A percentile compares a stretch with the other conserved stretches of the same genome.
Conservation (phyloP, 2,113 vertebrate genomes). For the Galemys pyrenaicus region DNA sequence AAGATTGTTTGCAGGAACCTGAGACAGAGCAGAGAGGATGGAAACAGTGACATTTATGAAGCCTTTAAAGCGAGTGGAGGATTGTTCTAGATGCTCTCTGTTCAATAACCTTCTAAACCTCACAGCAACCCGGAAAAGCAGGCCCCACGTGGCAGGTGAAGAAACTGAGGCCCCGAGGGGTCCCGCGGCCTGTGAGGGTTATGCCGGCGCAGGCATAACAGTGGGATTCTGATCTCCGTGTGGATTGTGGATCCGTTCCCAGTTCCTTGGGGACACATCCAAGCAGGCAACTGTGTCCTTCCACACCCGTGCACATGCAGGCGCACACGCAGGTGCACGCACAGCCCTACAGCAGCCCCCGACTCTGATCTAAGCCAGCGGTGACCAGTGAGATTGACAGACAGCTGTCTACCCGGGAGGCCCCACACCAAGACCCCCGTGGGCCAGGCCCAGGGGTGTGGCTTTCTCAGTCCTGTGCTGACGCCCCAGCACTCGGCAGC, state of each 20-base stretch:
- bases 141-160: background rate
- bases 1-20: background rate
- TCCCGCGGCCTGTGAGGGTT: no score
- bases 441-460: no score
- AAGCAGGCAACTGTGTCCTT: no score
- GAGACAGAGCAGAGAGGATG: background rate
- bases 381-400: no score
- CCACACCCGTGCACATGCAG: no score
- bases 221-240: background rate
- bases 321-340: background rate
- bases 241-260: background rate
- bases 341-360: no score
- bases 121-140: background rate
- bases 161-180: background rate
- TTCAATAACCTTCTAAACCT: background rate
- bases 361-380: no score
- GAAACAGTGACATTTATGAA: accelerated
- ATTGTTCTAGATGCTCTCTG: accelerated
- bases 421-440: no score
- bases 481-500: no score
- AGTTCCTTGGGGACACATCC: background rate
- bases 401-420: no score
- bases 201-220: background rate
- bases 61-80: accelerated
- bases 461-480: no score